Conservation (phyloP, 2,797 vertebrate genomes). For the Lutra lutra region DNA sequence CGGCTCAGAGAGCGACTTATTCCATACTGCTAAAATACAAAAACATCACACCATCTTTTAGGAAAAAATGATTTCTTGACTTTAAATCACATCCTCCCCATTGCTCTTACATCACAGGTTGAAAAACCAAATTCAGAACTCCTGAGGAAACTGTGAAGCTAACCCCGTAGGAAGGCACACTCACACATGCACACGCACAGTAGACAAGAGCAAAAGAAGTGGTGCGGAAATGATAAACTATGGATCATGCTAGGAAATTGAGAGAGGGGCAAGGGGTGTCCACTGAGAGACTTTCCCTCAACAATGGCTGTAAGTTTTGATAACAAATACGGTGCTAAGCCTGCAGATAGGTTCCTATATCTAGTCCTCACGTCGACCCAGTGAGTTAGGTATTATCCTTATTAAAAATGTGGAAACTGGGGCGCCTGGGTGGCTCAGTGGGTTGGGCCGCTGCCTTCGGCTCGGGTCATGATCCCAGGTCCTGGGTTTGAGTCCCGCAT, state of each 20-base stretch:
- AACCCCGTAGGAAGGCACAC: neutral
- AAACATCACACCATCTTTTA: neutral
- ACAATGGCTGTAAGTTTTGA: neutral
- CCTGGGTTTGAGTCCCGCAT: too few species aligned
- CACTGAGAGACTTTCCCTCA: neutral
- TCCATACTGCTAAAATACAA: neutral
- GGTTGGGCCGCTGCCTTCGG: too few species aligned
- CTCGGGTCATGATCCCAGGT: too few species aligned
- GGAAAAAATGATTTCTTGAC: constrained; percentile 8
- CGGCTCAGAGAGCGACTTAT: neutral
- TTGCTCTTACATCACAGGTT: neutral
- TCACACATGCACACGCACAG: too few species aligned
- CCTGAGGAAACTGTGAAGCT: neutral
- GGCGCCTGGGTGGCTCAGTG: too few species aligned
- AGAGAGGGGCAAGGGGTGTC: neutral
- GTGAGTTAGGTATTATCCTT: neutral
- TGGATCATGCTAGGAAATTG: neutral
- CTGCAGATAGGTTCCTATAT: neutral
- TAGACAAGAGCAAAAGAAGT: neutral
- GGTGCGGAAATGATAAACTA: neutral
- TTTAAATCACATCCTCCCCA: neutral
- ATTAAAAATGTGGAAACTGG: constrained; percentile 31
- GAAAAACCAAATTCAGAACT: neutral
- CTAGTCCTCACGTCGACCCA: neutral
- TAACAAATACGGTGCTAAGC: neutral